These are phyloP conservation scores for Diaphora mendica DNA, from an alignment of 2,888 invertebrate species.

Conservation along the genomic window DNA sequence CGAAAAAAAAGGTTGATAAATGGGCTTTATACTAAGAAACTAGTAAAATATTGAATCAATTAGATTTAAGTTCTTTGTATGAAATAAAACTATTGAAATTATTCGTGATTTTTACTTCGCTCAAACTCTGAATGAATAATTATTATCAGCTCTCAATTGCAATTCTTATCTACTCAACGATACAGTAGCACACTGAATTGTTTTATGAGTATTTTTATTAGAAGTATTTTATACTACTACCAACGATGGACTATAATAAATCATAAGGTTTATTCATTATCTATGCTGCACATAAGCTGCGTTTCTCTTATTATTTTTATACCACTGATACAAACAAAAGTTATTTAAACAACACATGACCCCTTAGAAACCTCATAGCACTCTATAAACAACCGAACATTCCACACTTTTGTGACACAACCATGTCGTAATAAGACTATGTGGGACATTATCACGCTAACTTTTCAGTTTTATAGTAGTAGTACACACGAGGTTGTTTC, in stretches of 20 bases:
- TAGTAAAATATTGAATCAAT: constrained; percentile 74
- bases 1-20: constrained; percentile 61
- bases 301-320: not conserved
- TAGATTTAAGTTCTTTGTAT: constrained; percentile 77
- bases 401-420: not conserved
- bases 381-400: not conserved
- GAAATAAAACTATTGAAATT: constrained; percentile 58
- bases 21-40: constrained; percentile 67
- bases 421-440: too few species aligned
- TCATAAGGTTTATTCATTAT: not conserved
- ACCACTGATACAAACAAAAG: not conserved
- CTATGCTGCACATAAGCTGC: not conserved
- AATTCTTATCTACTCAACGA: not conserved
- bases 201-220: not conserved
- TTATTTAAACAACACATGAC: not conserved
- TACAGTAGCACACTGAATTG: not conserved
- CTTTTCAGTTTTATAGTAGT: too few species aligned
- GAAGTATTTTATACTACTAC: not conserved
- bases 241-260: not conserved
- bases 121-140: not conserved
- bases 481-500: too few species aligned
- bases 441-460: too few species aligned
- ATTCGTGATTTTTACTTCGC: not conserved
- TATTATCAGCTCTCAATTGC: not conserved
- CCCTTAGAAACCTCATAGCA: not conserved